A percentile compares a stretch with the other conserved stretches of the same genome.
Conservation (phyloP, 1,140 invertebrate species). For the Hesperophylax magnus region DNA sequence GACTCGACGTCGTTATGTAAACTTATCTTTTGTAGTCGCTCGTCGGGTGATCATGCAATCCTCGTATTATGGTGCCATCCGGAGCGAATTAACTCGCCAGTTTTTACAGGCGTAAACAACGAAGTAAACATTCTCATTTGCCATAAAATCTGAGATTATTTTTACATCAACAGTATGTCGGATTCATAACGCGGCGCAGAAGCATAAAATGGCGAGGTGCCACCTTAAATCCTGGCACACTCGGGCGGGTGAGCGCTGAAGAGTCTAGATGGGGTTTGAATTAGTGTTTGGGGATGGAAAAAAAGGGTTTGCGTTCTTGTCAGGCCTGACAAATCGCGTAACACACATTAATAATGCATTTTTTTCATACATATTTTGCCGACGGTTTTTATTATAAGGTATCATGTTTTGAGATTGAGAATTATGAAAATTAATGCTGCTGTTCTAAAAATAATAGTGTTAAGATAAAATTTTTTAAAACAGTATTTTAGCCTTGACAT, state of each 20-base stretch:
- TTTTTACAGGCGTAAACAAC: conserved; percentile 8
- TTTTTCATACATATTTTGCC: background rate
- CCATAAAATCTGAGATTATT: conserved; percentile 24
- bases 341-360: background rate
- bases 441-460: no score
- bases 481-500: no score
- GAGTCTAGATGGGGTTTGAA: conserved; percentile 5
- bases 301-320: conserved; percentile 12
- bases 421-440: no score
- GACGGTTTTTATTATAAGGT: no score
- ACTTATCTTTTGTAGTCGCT: background rate
- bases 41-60: conserved; percentile 2
- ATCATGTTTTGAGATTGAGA: no score
- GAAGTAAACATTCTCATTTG: conserved; percentile 4
- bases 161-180: conserved; percentile 20
- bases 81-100: conserved; percentile 2
- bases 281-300: conserved; percentile 29
- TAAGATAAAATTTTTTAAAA: no score
- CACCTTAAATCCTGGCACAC: conserved; percentile 18
- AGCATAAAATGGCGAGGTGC: conserved; percentile 11
- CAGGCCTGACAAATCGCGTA: conserved; percentile 10
- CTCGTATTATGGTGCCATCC: conserved; percentile 11
- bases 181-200: conserved; percentile 9
- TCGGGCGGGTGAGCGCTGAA: background rate
- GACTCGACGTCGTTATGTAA: background rate